phyloP scores from a whole-genome alignment of 2,113 vertebrate genomes.

The Thalassarche chlororhynchos region DNA sequence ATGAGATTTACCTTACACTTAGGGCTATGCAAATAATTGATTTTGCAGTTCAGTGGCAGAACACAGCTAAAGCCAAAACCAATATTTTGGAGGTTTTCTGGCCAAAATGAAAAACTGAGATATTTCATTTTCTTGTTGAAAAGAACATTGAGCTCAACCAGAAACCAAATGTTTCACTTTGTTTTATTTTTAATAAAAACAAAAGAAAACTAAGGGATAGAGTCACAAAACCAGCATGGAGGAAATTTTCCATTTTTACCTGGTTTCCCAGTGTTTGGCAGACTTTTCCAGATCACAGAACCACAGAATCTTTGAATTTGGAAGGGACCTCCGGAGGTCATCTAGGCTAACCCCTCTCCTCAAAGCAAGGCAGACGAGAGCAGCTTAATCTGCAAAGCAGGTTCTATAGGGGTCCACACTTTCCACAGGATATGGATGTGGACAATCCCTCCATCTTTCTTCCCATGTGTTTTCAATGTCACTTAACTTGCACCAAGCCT shows the following conservation, averaged over 20 bases:
- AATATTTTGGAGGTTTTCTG: conserved; percentile 14
- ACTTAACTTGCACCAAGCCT: not conserved
- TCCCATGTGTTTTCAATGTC: not conserved
- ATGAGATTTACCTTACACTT: conserved; percentile 30
- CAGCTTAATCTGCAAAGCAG: not conserved
- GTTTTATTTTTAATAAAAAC: not conserved
- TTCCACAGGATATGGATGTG: not conserved
- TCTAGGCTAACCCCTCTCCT: not conserved
- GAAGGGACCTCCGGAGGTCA: not conserved
- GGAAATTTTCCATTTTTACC: not conserved
- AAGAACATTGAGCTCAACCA: not conserved
- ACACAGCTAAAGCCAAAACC: not conserved
- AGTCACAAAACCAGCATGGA: not conserved
- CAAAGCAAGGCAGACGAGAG: not conserved
- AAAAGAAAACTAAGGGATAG: not conserved
- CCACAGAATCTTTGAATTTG: not conserved
- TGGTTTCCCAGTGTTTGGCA: not conserved
- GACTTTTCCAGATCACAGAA: not conserved
- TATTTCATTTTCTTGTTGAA: conserved; percentile 5
- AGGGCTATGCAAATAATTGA: conserved; percentile 6
- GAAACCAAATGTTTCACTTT: not conserved
- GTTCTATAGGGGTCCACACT: not conserved
- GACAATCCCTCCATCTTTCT: not conserved
- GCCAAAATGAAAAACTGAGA: not conserved
- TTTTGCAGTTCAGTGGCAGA: conserved; percentile 12